These are phyloP conservation scores for Zootoca vivipara DNA, from an alignment of 2,113 vertebrate species.

Conservation along the genomic window DNA sequence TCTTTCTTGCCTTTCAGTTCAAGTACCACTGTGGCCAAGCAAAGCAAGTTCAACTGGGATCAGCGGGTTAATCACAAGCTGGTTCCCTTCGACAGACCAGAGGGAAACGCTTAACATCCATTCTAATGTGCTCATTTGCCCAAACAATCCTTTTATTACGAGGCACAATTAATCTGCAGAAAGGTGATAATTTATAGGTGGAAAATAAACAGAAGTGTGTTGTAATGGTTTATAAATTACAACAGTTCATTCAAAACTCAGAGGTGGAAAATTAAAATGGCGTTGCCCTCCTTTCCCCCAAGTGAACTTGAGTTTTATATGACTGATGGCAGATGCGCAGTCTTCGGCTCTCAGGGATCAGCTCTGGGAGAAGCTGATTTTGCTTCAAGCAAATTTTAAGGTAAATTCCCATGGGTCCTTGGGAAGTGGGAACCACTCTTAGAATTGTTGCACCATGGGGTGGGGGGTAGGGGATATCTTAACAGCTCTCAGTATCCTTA, in stretches of 20 bases:
- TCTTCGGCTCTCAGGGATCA: neutral
- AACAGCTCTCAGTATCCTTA: too few species aligned
- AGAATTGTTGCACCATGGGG: too few species aligned
- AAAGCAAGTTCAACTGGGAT: slow-evolving; percentile 35
- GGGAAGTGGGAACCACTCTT: too few species aligned
- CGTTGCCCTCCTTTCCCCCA: neutral
- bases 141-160: neutral
- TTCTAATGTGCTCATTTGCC: neutral
- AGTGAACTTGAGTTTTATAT: neutral
- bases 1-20: slow-evolving; percentile 38
- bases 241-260: neutral
- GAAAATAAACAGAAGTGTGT: slow-evolving; percentile 18
- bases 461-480: too few species aligned
- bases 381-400: too few species aligned
- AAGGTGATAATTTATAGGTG: slow-evolving; percentile 5
- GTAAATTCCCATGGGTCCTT: too few species aligned
- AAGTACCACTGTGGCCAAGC: slow-evolving; percentile 26
- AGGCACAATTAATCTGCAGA: slow-evolving; percentile 22
- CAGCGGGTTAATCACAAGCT: slow-evolving; percentile 39
- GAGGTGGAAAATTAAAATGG: neutral
- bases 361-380: neutral
- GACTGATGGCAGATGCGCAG: neutral
- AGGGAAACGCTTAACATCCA: neutral
- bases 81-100: neutral
- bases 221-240: neutral